Conservation (phyloP, 2,113 vertebrate species). For the Marmota flaviventris region DNA sequence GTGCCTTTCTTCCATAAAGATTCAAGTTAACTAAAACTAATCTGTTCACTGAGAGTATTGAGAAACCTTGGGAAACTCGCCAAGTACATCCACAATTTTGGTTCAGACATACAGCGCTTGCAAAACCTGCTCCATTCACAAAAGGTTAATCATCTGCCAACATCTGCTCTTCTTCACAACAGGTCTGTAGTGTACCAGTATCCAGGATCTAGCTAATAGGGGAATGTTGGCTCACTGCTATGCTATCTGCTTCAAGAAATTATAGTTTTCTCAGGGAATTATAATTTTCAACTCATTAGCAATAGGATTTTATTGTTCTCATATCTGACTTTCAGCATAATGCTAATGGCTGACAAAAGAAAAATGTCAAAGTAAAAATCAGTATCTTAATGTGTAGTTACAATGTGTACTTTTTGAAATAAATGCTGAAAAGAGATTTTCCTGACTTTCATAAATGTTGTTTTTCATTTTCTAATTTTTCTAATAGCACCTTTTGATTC, state of each 20-base stretch:
- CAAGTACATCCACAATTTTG: slow-evolving; percentile 42
- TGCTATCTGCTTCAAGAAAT: slow-evolving; percentile 23
- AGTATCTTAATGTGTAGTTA: not conserved
- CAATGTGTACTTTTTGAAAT: not conserved
- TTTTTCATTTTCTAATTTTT: slow-evolving; percentile 8
- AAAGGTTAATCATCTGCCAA: slow-evolving; percentile 63
- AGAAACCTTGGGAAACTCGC: slow-evolving; percentile 34
- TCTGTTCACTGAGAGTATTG: not conserved
- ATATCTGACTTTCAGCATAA: slow-evolving; percentile 52
- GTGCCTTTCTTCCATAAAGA: slow-evolving; percentile 40
- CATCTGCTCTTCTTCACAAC: slow-evolving; percentile 71
- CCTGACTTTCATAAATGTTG: not conserved
- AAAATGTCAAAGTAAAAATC: slow-evolving; percentile 1
- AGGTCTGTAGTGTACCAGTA: not conserved
- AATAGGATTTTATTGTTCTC: not conserved
- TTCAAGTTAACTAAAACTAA: not conserved
- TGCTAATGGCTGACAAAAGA: not conserved
- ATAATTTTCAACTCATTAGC: slow-evolving; percentile 2
- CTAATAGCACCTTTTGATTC: slow-evolving; percentile 1
- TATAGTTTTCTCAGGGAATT: slow-evolving; percentile 20
- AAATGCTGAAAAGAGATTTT: slow-evolving; percentile 11
- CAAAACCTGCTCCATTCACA: slow-evolving; percentile 75
- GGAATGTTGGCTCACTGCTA: not conserved
- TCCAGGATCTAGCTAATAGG: not conserved
- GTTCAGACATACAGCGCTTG: slow-evolving; percentile 60